These are phyloP conservation scores for Poecilobothrus nobilitatus DNA, from an alignment of 2,888 invertebrate genomes.

Conservation along the genomic window DNA sequence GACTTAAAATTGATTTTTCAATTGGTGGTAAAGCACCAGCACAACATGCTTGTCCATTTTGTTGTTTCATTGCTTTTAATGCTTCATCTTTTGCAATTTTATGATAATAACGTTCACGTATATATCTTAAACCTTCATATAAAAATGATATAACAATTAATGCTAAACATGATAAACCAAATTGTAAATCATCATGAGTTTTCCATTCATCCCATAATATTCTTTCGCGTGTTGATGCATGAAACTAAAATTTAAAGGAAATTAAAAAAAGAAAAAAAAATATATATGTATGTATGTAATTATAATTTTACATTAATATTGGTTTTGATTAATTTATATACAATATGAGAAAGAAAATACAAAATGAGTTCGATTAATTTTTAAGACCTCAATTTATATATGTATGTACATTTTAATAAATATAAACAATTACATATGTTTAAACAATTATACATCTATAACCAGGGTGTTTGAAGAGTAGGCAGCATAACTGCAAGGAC, in stretches of 20 bases:
- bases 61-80: neutral
- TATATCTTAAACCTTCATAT: conserved; percentile 94
- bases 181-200: conserved; percentile 60
- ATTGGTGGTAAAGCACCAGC: conserved; percentile 27
- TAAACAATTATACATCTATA: no score
- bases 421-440: no score
- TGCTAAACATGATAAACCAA: conserved; percentile 80
- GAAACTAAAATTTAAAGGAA: conserved; percentile 71
- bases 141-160: conserved; percentile 81
- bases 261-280: conserved; percentile 19
- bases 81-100: conserved; percentile 27
- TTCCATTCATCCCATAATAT: conserved; percentile 76
- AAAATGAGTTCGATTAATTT: no score
- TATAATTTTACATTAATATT: no score
- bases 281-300: no score
- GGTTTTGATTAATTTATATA: no score
- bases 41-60: conserved; percentile 23
- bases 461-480: no score
- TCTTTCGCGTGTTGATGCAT: conserved; percentile 64
- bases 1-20: conserved; percentile 22
- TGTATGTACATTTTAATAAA: no score
- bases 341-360: no score
- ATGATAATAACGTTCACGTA: conserved; percentile 43
- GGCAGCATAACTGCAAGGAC: no score
- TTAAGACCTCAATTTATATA: no score